Conservation (phyloP, 2,888 invertebrate species). For the Saturnia japonica region DNA sequence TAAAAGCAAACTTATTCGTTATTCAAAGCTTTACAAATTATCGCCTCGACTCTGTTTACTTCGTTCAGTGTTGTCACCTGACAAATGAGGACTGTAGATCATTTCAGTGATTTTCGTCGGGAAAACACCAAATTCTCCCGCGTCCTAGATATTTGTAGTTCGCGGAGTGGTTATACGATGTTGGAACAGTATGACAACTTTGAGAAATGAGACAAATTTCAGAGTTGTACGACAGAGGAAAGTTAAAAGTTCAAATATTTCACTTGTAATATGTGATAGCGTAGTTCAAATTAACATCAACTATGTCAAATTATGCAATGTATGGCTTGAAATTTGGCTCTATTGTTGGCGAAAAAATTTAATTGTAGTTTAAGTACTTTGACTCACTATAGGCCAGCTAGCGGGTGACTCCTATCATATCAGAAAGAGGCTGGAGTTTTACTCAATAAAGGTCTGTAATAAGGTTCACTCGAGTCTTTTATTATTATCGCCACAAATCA, state of each 20-base stretch:
- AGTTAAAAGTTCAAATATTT: not conserved
- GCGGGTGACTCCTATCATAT: too few relatives aligned
- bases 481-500: too few relatives aligned
- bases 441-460: too few relatives aligned
- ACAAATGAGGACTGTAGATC: constrained; percentile 32
- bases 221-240: not conserved
- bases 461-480: too few relatives aligned
- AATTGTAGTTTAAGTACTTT: too few relatives aligned
- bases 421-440: too few relatives aligned
- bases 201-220: not conserved
- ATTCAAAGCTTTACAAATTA: constrained; percentile 18
- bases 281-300: not conserved
- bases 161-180: not conserved
- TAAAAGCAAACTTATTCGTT: constrained; percentile 12
- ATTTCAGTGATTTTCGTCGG: constrained; percentile 24
- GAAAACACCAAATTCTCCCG: constrained; percentile 8
- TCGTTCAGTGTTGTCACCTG: constrained; percentile 21
- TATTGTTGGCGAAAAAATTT: too few relatives aligned
- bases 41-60: constrained; percentile 17
- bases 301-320: too few relatives aligned
- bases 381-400: too few relatives aligned
- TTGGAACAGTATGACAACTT: constrained; percentile 6
- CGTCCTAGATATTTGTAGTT: constrained; percentile 21
- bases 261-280: not conserved
- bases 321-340: too few relatives aligned